These are phyloP conservation scores for Amblyopsis hoosieri DNA, from an alignment of 2,797 vertebrate species.

Conservation along the genomic window DNA sequence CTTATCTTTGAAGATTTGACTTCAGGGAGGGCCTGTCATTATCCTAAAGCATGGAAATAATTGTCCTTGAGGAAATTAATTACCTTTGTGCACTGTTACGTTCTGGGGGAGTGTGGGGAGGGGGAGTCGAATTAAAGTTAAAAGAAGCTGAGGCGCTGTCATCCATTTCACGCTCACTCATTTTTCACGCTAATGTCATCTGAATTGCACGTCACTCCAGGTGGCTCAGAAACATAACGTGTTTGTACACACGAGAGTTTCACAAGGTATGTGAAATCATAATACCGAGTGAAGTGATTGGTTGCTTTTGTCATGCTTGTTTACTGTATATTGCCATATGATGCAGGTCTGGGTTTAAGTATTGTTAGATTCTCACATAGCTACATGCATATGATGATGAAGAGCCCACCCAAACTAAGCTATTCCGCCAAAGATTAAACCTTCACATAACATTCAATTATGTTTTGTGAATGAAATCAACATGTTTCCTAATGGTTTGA, in stretches of 20 bases:
- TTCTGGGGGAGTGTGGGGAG: slow-evolving; percentile 59
- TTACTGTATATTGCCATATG: no score
- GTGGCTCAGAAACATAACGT: slow-evolving; percentile 11
- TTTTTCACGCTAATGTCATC: slow-evolving; percentile 67
- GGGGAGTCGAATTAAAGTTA: slow-evolving; percentile 69
- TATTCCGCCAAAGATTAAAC: neutral
- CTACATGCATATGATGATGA: no score
- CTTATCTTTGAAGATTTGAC: slow-evolving; percentile 52
- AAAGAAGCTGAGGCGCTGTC: slow-evolving; percentile 71
- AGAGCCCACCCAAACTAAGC: no score
- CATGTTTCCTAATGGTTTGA: neutral
- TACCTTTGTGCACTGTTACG: slow-evolving; percentile 72
- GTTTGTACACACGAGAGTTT: slow-evolving; percentile 29
- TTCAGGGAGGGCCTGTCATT: slow-evolving; percentile 66
- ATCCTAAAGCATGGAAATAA: slow-evolving; percentile 75
- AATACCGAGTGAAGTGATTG: neutral
- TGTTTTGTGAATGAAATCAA: slow-evolving; percentile 13
- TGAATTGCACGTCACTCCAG: slow-evolving; percentile 27
- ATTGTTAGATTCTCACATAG: no score
- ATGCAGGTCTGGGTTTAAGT: no score
- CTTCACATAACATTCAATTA: no score
- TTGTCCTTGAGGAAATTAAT: slow-evolving; percentile 84
- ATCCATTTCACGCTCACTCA: slow-evolving; percentile 59
- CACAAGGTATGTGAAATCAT: neutral
- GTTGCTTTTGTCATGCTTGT: no score